phyloP scores from a whole-genome alignment of 2,113 vertebrate species.

The Cebidichthys violaceus region DNA sequence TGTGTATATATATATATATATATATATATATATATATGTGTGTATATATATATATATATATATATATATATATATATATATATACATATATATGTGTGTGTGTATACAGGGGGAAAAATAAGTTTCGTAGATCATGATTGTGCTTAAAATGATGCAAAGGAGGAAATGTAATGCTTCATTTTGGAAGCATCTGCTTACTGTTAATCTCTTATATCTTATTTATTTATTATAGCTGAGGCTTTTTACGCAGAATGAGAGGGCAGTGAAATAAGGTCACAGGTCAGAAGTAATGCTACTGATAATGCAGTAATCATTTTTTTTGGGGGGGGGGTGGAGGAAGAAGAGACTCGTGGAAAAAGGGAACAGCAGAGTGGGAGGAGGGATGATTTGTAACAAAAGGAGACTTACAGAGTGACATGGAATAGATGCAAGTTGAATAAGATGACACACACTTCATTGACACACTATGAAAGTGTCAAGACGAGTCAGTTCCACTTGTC shows the following conservation, averaged over 20 bases:
- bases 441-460: neutral
- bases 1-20: too few species aligned
- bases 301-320: neutral
- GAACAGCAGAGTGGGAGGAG: neutral
- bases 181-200: too few species aligned
- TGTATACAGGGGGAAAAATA: too few species aligned
- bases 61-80: too few species aligned
- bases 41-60: too few species aligned
- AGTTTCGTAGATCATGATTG: too few species aligned
- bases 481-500: constrained; percentile 6
- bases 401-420: constrained; percentile 3
- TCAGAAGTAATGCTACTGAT: neutral
- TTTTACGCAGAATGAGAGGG: neutral
- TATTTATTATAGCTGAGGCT: neutral
- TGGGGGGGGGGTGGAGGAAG: neutral
- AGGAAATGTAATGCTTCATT: too few species aligned
- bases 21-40: too few species aligned
- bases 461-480: neutral
- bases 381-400: neutral
- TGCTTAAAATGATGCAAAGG: too few species aligned
- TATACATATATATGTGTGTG: too few species aligned
- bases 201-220: neutral
- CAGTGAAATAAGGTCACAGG: neutral
- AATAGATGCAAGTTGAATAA: neutral
- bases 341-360: neutral